Evolutionary conservation across 2,797 vertebrate genomes (phyloP).

Genomic region (Pitangus sulphuratus): DNA sequence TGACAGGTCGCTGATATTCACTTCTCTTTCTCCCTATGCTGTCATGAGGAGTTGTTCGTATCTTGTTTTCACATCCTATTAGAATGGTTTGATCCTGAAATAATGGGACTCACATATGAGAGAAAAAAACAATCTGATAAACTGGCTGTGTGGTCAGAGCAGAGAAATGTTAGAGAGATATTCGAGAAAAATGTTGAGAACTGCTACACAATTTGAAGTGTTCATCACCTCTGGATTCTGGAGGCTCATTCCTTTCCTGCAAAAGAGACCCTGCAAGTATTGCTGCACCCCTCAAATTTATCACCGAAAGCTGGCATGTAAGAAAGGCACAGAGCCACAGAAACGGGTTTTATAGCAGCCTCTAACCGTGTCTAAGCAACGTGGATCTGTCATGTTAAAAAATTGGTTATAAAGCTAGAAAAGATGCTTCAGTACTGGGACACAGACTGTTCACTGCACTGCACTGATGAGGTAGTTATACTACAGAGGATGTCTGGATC

Average conservation of each 20-base stretch:
- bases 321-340: neutral
- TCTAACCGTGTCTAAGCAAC: accelerated
- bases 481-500: neutral
- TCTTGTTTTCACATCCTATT: neutral
- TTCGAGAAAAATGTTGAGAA: too few species aligned
- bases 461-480: neutral
- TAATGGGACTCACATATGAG: neutral
- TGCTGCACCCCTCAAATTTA: neutral
- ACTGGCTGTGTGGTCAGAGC: neutral
- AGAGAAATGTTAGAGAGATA: neutral
- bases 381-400: neutral
- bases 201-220: neutral
- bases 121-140: neutral
- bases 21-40: neutral
- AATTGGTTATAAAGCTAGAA: neutral
- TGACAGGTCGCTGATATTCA: neutral
- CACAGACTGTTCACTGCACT: neutral
- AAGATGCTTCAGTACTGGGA: neutral
- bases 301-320: neutral
- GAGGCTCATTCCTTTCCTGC: neutral
- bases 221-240: neutral
- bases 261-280: neutral
- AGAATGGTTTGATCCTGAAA: constrained; percentile 5
- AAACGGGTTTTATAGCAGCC: neutral
- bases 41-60: neutral